Evolutionary conservation across 1,140 invertebrate species (phyloP).

Genomic region (Scaptomyza montana): DNA sequence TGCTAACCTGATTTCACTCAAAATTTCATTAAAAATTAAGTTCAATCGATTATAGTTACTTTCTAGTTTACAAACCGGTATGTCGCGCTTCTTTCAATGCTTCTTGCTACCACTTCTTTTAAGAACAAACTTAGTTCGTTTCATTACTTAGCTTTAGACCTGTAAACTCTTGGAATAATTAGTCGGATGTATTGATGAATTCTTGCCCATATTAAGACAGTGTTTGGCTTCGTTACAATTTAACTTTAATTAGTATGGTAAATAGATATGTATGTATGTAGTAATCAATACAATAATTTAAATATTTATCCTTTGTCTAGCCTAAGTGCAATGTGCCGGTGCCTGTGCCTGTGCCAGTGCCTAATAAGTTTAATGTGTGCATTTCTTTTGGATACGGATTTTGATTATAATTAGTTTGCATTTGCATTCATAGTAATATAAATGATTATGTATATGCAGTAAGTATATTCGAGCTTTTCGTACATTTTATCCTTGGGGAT

Average conservation of each 20-base stretch:
- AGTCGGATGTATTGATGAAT: background rate
- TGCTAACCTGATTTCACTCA: no score
- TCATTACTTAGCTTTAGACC: background rate
- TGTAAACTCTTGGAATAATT: background rate
- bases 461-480: constrained; percentile 73
- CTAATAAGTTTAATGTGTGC: constrained; percentile 39
- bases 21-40: no score
- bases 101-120: background rate
- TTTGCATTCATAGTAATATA: constrained; percentile 30
- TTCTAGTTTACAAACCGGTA: no score
- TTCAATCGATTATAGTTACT: no score
- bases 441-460: constrained; percentile 12
- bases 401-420: constrained; percentile 45
- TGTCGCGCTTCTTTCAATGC: no score
- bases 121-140: background rate
- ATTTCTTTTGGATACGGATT: constrained; percentile 32
- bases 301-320: constrained; percentile 72
- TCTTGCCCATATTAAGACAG: constrained; percentile 7
- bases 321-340: constrained; percentile 64
- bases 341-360: constrained; percentile 34
- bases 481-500: constrained; percentile 46
- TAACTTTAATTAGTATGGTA: constrained; percentile 75
- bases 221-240: constrained; percentile 58
- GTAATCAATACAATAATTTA: constrained; percentile 78
- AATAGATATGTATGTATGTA: constrained; percentile 58